Base-by-base conservation (phyloP, 2,797 vertebrate species). In the Notamacropus eugenii region DNA sequence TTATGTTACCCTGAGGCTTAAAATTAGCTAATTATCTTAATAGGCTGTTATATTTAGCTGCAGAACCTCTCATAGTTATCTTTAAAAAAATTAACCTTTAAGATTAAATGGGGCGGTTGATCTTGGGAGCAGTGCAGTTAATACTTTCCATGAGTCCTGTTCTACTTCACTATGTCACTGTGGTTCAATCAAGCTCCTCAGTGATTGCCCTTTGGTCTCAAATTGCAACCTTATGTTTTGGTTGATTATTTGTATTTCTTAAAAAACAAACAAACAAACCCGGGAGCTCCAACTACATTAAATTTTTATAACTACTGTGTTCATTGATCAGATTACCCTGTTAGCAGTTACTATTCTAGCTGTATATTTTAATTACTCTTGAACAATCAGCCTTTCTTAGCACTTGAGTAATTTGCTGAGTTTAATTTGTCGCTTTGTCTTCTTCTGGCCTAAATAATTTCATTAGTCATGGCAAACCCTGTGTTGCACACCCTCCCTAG, bases 401-500 rank as follows among this genome's bases (percentile, higher is more conserved):
- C 96, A 95, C 95, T 97, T 97, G 97, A 98, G 95, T 97, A 97
- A 98, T 98, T 97, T 95, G 97, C 96, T 94, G 96, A 95, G 94
- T 98, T 98, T 97, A 98, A 97, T 98, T 97, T 98, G 96, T 96
- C 96, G 94, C 97, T 98, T 98, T 98, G 97, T 98, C 96, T 97
- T 96, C 97, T 97, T 98, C 95, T 3, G 24, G 96, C 95, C 96
- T 97, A 97, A 98, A 97, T 98, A 98, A 98, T 98, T 98, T 97
- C 96, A 97, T 97, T 97, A 98, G 90, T 91, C 96, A 95, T 96
- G 95, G 96, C 97, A 96, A 82, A 93, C 96, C 87, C 57, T 95
- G 50, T 96, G 94, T 96, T 82, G 94, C 91, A 92, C 50, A 97
- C 92, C 59, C 93, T 96, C 96, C 31, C 93, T 95, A 91, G 58